Percentiles rank a stretch among this genome's conserved stretches.
Evolutionary conservation across 2,797 vertebrate genomes (phyloP).

Genomic region (Carduelis carduelis): DNA sequence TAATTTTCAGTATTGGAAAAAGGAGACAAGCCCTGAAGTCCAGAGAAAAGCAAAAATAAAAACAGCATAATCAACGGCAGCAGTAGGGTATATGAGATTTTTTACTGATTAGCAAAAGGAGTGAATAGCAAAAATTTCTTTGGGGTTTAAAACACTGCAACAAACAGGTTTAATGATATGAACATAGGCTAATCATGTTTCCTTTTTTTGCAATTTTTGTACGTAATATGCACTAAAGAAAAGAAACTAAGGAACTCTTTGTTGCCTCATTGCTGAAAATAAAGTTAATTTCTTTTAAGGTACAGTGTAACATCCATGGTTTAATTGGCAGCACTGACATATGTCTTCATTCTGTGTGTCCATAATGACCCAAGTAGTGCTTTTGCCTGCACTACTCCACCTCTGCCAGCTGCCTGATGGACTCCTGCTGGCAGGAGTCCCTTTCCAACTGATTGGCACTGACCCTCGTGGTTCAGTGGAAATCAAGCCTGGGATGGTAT

Average conservation of each 20-base stretch:
- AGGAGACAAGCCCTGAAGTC: neutral
- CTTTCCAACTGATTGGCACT: neutral
- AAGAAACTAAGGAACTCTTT: neutral
- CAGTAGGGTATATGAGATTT: neutral
- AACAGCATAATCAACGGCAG: neutral
- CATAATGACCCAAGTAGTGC: neutral
- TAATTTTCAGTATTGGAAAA: neutral
- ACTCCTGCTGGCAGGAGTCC: neutral
- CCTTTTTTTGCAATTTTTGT: neutral
- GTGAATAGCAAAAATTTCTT: neutral
- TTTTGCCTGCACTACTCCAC: neutral
- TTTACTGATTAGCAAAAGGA: neutral
- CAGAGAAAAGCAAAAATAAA: neutral
- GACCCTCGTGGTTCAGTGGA: neutral
- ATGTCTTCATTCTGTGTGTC: fast-evolving
- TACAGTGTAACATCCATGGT: neutral
- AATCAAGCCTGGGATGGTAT: neutral
- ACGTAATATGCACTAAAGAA: neutral
- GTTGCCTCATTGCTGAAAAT: neutral
- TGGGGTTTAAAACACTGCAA: neutral
- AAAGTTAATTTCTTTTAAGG: neutral
- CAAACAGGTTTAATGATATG: neutral
- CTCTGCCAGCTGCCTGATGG: neutral
- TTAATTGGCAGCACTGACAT: neutral
- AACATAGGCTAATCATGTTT: neutral